A percentile compares a stretch with the other conserved stretches of the same genome.
These are phyloP conservation scores for Camponotus vicinus DNA, from an alignment of 1,140 invertebrate species.

Conservation along the genomic window DNA sequence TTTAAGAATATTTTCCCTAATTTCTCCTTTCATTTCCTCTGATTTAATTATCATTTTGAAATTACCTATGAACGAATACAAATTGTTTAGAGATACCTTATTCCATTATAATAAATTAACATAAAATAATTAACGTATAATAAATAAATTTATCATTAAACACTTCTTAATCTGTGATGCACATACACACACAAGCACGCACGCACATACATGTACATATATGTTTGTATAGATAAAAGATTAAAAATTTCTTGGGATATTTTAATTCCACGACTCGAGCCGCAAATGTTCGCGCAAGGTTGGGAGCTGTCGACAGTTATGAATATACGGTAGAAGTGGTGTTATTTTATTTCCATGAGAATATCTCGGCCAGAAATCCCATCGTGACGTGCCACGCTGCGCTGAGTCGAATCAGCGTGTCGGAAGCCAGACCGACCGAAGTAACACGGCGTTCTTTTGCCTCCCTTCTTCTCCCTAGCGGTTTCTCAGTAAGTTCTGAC, in stretches of 20 bases:
- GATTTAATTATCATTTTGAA: too few relatives aligned
- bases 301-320: slow-evolving; percentile 57
- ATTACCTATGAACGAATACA: too few relatives aligned
- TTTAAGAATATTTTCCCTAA: neutral
- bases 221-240: slow-evolving; percentile 29
- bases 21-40: neutral
- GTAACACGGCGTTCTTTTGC: slow-evolving; percentile 51
- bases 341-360: slow-evolving; percentile 63
- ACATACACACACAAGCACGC: neutral
- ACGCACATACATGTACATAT: too few relatives aligned
- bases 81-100: neutral
- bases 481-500: slow-evolving; percentile 47
- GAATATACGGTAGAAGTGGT: slow-evolving; percentile 57
- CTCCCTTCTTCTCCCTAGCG: slow-evolving; percentile 31
- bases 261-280: slow-evolving; percentile 47
- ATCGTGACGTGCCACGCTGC: slow-evolving; percentile 60
- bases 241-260: slow-evolving; percentile 51
- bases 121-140: neutral
- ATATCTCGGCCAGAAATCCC: slow-evolving; percentile 61
- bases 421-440: slow-evolving; percentile 48
- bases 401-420: slow-evolving; percentile 57
- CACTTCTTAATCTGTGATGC: neutral
- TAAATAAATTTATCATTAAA: slow-evolving; percentile 5
- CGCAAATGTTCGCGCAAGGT: slow-evolving; percentile 57
- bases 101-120: neutral